Conservation (phyloP, 2,888 invertebrate genomes). For the Luperina nickerlii region DNA sequence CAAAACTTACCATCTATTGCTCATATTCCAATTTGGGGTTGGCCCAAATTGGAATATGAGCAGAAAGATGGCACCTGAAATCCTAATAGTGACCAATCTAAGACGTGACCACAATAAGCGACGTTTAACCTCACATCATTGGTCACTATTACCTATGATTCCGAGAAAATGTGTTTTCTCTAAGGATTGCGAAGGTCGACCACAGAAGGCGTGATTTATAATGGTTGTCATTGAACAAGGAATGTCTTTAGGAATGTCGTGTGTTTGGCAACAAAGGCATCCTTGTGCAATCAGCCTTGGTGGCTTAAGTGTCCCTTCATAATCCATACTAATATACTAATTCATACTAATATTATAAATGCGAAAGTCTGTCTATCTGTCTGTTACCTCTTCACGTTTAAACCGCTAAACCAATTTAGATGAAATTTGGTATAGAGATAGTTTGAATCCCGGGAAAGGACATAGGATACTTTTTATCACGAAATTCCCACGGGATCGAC, state of each 20-base stretch:
- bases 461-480: too few species aligned
- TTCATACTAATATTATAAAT: neutral
- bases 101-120: neutral
- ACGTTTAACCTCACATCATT: neutral
- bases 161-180: slow-evolving; percentile 36
- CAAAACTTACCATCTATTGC: too few species aligned
- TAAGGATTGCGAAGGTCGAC: slow-evolving; percentile 40
- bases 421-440: too few species aligned
- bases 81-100: neutral
- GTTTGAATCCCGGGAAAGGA: too few species aligned
- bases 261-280: slow-evolving; percentile 21
- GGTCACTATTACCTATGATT: slow-evolving; percentile 1
- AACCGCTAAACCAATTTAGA: too few species aligned
- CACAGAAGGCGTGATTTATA: slow-evolving; percentile 13
- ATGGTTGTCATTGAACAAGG: slow-evolving; percentile 7
- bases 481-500: too few species aligned
- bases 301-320: neutral
- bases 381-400: too few species aligned
- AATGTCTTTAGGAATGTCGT: slow-evolving; percentile 32
- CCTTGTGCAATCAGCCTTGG: neutral
- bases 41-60: neutral
- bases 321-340: neutral
- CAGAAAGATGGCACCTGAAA: neutral
- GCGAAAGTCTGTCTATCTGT: neutral
- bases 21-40: too few species aligned